Base-by-base conservation (phyloP, 2,888 invertebrate genomes). In the Drosophila dives region DNA sequence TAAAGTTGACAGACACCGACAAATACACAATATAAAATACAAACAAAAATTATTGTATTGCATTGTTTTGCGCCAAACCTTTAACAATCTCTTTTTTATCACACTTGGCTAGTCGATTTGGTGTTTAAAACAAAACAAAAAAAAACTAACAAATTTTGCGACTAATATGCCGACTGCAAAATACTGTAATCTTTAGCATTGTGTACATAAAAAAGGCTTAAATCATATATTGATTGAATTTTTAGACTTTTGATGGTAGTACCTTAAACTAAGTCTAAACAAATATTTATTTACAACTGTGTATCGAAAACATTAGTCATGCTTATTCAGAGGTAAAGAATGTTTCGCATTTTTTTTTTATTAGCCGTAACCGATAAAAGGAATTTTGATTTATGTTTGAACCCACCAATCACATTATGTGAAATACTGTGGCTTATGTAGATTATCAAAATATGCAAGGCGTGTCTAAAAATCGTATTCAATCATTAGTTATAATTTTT, bases 1-100 rank as follows among this genome's bases (percentile, higher is more conserved):
- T 80, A 75, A 64, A 60, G 62, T 71, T 73, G 71, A 75, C 66
- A 73, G 64, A 72, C 61, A 68, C 61, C 60, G 33, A 8, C 59
- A 53, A 38, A 54, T 23, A 49, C 8, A 42, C n/a, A 36, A 36
- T 0, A 17, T 1, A 3, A 38, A 38, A 0, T 3, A 17, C 8
- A 26, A 10, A 49, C 8, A 50, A 36, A 29, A 11, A 36, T 51
- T 29, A 38, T 26, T 53, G 51, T 26, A n/a, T 23, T n/a, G 34
- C 54, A 78, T 72, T 83, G 84, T 78, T 72, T 54, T 56, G 38
- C n/a, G 10, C 10, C 48, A 23, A 23, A 4, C 23, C 4, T 17
- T 56, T 15, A 12, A 4, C 11, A 8, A 5, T 4, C 17, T 7
- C 17, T 12, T 1, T n/a, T 26, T 15, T 29, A 6, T 0, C n/a